Base-by-base conservation (phyloP, 1,140 invertebrate species). In the Drosophila miranda region DNA sequence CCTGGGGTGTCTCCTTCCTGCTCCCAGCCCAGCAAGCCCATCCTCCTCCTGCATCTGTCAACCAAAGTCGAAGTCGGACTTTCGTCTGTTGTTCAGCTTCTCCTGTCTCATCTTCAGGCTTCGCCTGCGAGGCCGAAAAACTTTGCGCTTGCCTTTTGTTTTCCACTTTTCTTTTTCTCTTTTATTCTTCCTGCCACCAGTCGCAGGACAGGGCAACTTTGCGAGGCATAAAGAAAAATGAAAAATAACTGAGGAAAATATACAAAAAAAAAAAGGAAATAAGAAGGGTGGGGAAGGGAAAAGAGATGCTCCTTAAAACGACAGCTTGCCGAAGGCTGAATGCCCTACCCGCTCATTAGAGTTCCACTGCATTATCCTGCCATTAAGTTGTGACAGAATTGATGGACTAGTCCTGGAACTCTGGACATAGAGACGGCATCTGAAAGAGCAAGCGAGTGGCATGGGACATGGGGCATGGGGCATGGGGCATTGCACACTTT, bases 71-170 rank as follows among this genome's bases (percentile, higher is more conserved):
- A 52, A 66, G 78, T 63, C 68, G 64, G 59, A 78, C 58, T 79
- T 11, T 64, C 53, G 55, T 61, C 78, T 61, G 77, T 68, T 68
- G 14, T 52, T 34, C 30, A 52, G 50, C 66, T 46, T 67, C 64
- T 46, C 53, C 49, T 66, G 49, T 26, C 38, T 21, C 53, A 62
- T 49, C 50, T 42, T 75, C 56, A 58, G 45, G 49, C 34, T 38
- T 38, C 67, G 62, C 43, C 49, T 54, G 62, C 46, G 45, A 61
- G 54, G 38, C 62, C 73, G 28, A 56, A 69, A 82, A 86, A 86
- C 74, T 86, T 84, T 87, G 68, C 68, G 55, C 57, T 70, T 42
- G 63, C 42, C 73, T 66, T 87, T 87, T 75, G 74, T 78, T 23
- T 60, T 46, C 14, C 45, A 45, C 55, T 30, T 56, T 30, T 52